These are phyloP conservation scores for Emys orbicularis DNA, from an alignment of 2,797 vertebrate species.

Conservation along the genomic window DNA sequence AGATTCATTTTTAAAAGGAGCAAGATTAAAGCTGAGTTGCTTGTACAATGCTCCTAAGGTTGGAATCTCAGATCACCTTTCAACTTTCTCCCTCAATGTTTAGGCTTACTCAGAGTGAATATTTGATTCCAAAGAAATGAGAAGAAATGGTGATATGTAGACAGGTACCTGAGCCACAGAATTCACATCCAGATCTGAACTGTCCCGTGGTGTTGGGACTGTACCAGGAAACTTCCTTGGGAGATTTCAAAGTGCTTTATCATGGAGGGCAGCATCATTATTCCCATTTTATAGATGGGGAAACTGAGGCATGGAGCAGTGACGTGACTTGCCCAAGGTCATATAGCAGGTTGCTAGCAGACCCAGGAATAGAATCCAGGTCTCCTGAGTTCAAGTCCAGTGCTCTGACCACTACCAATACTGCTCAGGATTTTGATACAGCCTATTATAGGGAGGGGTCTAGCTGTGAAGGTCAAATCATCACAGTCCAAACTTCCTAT, in stretches of 20 bases:
- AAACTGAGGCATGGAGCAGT: neutral
- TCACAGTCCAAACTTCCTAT: neutral
- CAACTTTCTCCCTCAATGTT: neutral
- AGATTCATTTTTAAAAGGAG: neutral
- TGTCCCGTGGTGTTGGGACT: neutral
- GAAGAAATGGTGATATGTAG: neutral
- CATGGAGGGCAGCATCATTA: neutral
- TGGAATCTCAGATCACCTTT: neutral
- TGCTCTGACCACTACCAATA: neutral
- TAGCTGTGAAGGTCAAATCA: neutral
- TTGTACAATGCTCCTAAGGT: neutral
- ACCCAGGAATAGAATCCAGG: neutral
- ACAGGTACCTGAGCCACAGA: neutral
- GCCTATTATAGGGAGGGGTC: neutral
- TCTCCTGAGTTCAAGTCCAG: neutral
- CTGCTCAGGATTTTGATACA: neutral
- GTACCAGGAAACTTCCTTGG: neutral
- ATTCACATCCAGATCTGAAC: neutral
- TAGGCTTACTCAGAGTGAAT: neutral
- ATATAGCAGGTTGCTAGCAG: neutral
- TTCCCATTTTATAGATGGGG: neutral
- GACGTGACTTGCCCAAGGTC: neutral
- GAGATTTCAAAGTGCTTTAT: neutral
- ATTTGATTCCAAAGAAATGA: neutral
- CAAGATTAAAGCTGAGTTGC: accelerated